phyloP scores from a whole-genome alignment of 2,113 vertebrate species.

The Empidonax alnorum region DNA sequence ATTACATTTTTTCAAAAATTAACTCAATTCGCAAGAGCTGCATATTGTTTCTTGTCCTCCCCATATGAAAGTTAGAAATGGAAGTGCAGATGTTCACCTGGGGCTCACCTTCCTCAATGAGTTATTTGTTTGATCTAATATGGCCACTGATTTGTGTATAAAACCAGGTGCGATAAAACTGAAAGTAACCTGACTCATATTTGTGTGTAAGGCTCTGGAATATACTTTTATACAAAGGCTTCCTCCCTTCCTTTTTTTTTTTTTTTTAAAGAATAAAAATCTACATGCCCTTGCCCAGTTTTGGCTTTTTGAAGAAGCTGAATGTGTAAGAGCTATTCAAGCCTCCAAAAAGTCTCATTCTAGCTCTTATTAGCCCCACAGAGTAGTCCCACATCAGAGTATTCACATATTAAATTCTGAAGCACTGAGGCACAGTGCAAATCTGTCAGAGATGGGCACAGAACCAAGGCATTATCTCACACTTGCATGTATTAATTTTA shows the following conservation, averaged over 20 bases:
- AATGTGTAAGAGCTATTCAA: background rate
- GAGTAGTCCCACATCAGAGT: background rate
- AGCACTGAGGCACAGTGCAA: background rate
- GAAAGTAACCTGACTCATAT: background rate
- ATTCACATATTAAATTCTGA: background rate
- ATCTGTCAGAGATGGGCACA: background rate
- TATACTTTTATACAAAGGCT: background rate
- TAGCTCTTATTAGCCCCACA: background rate
- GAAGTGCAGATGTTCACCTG: constrained; percentile 36
- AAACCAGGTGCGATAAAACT: background rate
- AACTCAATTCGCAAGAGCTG: constrained; percentile 53
- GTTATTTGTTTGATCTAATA: background rate
- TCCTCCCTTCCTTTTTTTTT: background rate
- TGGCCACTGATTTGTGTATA: background rate
- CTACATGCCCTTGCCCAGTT: background rate
- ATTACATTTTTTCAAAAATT: constrained; percentile 8
- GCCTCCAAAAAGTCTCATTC: background rate
- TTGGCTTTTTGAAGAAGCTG: background rate
- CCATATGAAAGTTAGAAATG: background rate
- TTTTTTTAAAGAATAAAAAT: background rate
- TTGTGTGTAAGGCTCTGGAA: background rate
- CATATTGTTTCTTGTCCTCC: constrained; percentile 42
- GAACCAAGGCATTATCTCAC: constrained; percentile 12
- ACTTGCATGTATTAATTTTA: background rate
- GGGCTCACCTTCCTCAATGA: constrained; percentile 6